Conservation (phyloP, 2,888 invertebrate genomes). For the Limenitis arthemis region DNA sequence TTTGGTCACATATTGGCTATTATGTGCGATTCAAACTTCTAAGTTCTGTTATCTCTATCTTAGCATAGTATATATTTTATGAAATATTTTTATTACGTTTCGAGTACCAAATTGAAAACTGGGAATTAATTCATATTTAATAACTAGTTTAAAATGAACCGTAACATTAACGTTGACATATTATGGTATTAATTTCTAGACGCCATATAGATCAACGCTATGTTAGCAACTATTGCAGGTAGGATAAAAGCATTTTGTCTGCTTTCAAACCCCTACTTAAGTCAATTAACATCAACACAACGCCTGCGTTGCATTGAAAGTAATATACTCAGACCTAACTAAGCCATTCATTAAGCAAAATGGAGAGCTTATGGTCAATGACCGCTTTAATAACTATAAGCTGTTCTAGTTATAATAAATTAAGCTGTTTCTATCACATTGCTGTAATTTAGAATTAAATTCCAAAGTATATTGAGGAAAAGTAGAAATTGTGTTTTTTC, state of each 20-base stretch:
- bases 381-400: slow-evolving; percentile 15
- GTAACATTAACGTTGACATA: too few relatives aligned
- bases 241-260: slow-evolving; percentile 6
- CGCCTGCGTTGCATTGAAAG: slow-evolving; percentile 33
- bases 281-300: slow-evolving; percentile 51
- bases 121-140: too few relatives aligned
- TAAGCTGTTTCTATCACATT: neutral
- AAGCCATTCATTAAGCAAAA: slow-evolving; percentile 38
- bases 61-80: too few relatives aligned
- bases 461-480: neutral
- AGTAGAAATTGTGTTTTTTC: slow-evolving; percentile 12
- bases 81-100: too few relatives aligned
- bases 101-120: too few relatives aligned
- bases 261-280: slow-evolving; percentile 23
- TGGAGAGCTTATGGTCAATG: slow-evolving; percentile 31
- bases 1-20: too few relatives aligned
- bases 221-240: neutral
- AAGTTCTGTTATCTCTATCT: slow-evolving; percentile 28
- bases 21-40: too few relatives aligned
- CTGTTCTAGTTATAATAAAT: neutral
- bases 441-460: neutral
- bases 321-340: slow-evolving; percentile 40
- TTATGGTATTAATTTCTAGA: too few relatives aligned
- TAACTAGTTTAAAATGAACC: too few relatives aligned
- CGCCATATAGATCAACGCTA: neutral